Base-by-base conservation (phyloP, 2,113 vertebrate species). In the Coracopsis vasa region DNA sequence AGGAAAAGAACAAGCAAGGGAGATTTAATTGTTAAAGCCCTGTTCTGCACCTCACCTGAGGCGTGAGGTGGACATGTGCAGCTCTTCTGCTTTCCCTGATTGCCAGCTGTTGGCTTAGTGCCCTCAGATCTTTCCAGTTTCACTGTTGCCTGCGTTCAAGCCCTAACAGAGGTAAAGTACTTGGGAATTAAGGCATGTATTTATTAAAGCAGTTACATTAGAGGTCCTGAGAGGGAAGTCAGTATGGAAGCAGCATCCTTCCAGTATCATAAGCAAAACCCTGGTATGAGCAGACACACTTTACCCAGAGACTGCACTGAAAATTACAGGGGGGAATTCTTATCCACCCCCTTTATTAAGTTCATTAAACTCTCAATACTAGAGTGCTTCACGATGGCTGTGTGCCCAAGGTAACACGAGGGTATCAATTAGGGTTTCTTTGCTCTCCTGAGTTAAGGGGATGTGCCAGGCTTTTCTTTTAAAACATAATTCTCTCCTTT, bases 1-100 rank as follows among this genome's bases (percentile, higher is more conserved):
- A 72, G 9, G 24, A 31, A 61, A 83, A 88, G 58, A 88, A 10
- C 0, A 0, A 61, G n/a, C 0, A 2, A 25, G 20, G 45, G 3
- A 86, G 65, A 65, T 47, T 50, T 6, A 64, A 11, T 9, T 70
- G 11, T 14, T 16, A 79, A 67, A 75, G 56, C 28, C 35, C 24
- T 77, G 47, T 37, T 75, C 66, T 37, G 23, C 37, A 66, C 5
- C 2, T 71, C 3, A 1, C 50, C 19, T 29, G 31, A 50, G 50
- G n/a, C 53, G 10, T 37, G 41, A 80, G 15, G 14, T 65, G 21
- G 41, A 58, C 15, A 41, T 41, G 3, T 64, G 35, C 19, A 45
- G 19, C 17, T 62, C 33, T 71, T 70, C 27, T 7, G 3, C 28
- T 62, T 83, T 73, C 33, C n/a, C 29, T 81, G 29, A 13, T 60